These are phyloP conservation scores for Sesia apiformis DNA, from an alignment of 2,888 invertebrate species.

Conservation along the genomic window DNA sequence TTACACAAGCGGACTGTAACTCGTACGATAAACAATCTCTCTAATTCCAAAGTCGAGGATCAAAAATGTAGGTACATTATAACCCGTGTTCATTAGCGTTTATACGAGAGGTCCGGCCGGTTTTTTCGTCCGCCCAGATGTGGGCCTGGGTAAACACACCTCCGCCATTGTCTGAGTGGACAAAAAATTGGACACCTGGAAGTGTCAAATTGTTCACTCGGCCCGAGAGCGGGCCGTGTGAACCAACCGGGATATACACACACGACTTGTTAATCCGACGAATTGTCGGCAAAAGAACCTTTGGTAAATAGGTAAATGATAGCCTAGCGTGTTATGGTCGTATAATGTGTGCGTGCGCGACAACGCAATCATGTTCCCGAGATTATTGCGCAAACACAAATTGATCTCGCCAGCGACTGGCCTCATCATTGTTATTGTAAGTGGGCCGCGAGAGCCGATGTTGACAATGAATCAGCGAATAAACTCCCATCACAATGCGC, in stretches of 20 bases:
- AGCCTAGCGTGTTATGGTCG: neutral
- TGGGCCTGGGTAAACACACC: slow-evolving; percentile 58
- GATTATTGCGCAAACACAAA: slow-evolving; percentile 19
- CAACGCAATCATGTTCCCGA: slow-evolving; percentile 5
- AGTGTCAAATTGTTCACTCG: slow-evolving; percentile 72
- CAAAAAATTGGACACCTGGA: slow-evolving; percentile 73
- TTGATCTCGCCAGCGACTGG: slow-evolving; percentile 14
- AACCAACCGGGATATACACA: slow-evolving; percentile 26
- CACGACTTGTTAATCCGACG: neutral
- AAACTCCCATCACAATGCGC: slow-evolving; percentile 10
- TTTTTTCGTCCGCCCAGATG: slow-evolving; percentile 69
- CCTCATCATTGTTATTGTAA: slow-evolving; percentile 22
- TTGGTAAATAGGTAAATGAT: too few species aligned
- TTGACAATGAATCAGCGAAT: slow-evolving; percentile 35
- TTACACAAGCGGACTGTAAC: slow-evolving; percentile 32
- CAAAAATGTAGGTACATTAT: slow-evolving; percentile 15
- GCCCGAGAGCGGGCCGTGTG: slow-evolving; percentile 58
- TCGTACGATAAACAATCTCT: slow-evolving; percentile 47
- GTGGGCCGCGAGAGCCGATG: slow-evolving; percentile 29
- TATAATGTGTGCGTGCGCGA: neutral
- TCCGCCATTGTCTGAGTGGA: slow-evolving; percentile 47
- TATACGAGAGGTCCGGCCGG: slow-evolving; percentile 65
- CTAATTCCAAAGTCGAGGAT: slow-evolving; percentile 28
- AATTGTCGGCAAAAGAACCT: neutral
- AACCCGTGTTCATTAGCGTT: slow-evolving; percentile 56